Base-by-base conservation (phyloP, 2,888 invertebrate species). In the Erebia ligea region DNA sequence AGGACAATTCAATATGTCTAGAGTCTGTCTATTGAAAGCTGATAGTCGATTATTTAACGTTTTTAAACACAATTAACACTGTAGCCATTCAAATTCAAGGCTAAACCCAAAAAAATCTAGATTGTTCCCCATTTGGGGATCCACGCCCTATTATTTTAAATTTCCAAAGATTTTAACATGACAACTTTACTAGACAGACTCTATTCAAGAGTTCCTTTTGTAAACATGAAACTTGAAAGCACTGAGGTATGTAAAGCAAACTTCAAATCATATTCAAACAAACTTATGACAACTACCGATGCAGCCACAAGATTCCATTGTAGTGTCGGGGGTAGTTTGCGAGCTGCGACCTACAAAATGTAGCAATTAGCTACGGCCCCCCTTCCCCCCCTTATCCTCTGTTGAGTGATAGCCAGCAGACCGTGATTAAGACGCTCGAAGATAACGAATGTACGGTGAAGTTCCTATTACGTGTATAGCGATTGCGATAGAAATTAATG, bases 381-480 rank as follows among this genome's bases (percentile, higher is more conserved):
- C 76, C 71, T 72, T 72, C 77, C 66, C 57, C 59, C 67, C 45
- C 75, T 72, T 73, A 73, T 77, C 45, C 73, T 73, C 74, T 78
- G 69, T 80, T 87, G 85, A 91, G 80, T 88, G 87, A 90, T 87
- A 86, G 79, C 77, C 78, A 73, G 80, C 82, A 77, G 79, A 76
- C 80, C 85, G 83, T 91, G 90, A 91, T 91, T 91, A 91, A 91
- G 88, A 84, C 86, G 84, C 74, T 78, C 77, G 78, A 82, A 87
- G 89, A 88, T 86, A 87, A 84, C 82, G 82, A 81, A 85, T 83
- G 80, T 75, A 77, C 72, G 50, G 66, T 25, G 50, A 56, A 11
- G 64, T 19, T n/a, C 66, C 59, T 64, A 81, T 81, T 83, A 79
- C 80, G 79, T 83, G 79, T 83, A 70, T 80, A 19, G 56, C 15